Evolutionary conservation across 2,888 invertebrate species (phyloP).

Genomic region (Tryphoninae sp.): DNA sequence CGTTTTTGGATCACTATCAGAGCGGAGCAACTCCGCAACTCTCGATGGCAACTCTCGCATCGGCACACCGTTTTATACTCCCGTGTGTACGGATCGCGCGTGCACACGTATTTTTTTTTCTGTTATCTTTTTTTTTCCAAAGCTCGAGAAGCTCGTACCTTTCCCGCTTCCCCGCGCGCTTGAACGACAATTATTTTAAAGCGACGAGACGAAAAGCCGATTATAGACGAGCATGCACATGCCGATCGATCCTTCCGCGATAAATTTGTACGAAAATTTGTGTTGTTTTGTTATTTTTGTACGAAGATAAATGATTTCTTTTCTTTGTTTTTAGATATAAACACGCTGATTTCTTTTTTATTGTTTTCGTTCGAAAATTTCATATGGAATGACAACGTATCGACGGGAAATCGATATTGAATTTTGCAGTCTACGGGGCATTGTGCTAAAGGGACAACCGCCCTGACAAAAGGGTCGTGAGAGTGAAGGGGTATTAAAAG

Average conservation of each 20-base stretch:
- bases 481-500: neutral
- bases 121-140: slow-evolving; percentile 14
- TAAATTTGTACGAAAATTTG: neutral
- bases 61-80: slow-evolving; percentile 26
- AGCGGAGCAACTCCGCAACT: slow-evolving; percentile 34
- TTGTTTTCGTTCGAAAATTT: slow-evolving; percentile 3
- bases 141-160: neutral
- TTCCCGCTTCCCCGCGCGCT: neutral
- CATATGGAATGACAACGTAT: neutral
- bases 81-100: slow-evolving; percentile 11
- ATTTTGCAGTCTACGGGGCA: neutral
- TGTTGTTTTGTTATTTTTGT: neutral
- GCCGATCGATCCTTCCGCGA: slow-evolving; percentile 1
- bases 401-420: neutral
- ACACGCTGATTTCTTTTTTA: neutral
- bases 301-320: neutral
- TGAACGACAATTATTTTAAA: slow-evolving; percentile 51
- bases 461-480: neutral
- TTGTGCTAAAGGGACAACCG: neutral
- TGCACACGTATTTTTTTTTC: neutral
- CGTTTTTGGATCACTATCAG: slow-evolving; percentile 44
- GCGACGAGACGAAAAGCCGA: slow-evolving; percentile 49
- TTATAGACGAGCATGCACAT: slow-evolving; percentile 20
- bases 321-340: no score
- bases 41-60: slow-evolving; percentile 30